Conservation (phyloP, 2,888 invertebrate species). For the Subacronicta megacephala region DNA sequence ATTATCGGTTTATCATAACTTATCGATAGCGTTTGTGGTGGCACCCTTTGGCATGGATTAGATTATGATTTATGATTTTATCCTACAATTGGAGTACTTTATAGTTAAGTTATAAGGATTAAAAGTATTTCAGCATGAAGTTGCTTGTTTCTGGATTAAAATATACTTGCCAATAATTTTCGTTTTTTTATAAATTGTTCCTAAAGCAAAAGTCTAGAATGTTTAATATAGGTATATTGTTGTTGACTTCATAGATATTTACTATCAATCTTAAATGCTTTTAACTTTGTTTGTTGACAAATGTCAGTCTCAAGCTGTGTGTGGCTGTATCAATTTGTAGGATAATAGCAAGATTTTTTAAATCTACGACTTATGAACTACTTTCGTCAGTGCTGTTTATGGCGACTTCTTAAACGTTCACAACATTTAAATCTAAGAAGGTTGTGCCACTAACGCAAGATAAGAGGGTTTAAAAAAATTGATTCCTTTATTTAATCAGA, state of each 20-base stretch:
- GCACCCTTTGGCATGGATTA: conserved; percentile 19
- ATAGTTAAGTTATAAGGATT: background rate
- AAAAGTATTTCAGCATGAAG: background rate
- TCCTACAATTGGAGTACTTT: background rate
- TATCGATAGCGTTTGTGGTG: conserved; percentile 43
- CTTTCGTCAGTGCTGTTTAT: no score
- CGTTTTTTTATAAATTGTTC: background rate
- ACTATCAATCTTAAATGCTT: conserved; percentile 17
- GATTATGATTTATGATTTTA: conserved; percentile 3
- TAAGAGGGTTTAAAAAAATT: no score
- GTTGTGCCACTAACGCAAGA: no score
- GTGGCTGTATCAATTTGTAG: no score
- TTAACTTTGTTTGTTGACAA: conserved; percentile 16
- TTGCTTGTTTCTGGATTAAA: no score
- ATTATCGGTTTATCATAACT: conserved; percentile 50
- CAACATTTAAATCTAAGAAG: no score
- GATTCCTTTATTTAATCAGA: no score
- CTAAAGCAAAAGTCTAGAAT: background rate
- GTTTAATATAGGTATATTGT: conserved; percentile 6
- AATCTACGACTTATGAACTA: no score
- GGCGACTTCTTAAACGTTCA: no score
- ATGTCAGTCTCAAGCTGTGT: conserved; percentile 6
- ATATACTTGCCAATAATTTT: background rate
- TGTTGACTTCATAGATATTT: conserved; percentile 2
- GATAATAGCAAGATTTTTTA: no score